Conservation (phyloP, 2,888 invertebrate species). For the Uloborus plumipes region DNA sequence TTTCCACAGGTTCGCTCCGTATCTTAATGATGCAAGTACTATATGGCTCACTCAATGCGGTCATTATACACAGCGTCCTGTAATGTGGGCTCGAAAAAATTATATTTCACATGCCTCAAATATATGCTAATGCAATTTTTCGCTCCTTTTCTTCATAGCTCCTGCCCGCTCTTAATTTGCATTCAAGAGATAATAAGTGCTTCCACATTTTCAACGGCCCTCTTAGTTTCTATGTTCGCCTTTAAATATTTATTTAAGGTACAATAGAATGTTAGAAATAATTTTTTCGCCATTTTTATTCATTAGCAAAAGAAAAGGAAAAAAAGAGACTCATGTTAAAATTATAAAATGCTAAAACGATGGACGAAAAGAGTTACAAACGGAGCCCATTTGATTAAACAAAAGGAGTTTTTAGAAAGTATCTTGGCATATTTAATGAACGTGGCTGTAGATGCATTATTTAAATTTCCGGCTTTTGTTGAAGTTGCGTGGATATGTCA, state of each 20-base stretch:
- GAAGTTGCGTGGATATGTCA: no score
- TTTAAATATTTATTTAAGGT: slow-evolving; percentile 19
- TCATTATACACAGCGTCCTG: slow-evolving; percentile 28
- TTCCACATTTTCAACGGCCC: slow-evolving; percentile 24
- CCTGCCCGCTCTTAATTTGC: slow-evolving; percentile 48
- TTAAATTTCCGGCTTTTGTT: slow-evolving; percentile 35
- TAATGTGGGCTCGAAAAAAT: slow-evolving; percentile 25
- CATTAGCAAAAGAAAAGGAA: neutral
- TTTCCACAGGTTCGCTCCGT: slow-evolving; percentile 21
- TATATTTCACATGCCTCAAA: slow-evolving; percentile 51
- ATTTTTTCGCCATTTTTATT: neutral
- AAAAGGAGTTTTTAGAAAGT: slow-evolving; percentile 8
- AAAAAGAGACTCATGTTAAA: slow-evolving; percentile 2
- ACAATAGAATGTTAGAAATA: slow-evolving; percentile 11
- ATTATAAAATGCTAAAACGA: slow-evolving; percentile 17
- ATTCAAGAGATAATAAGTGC: slow-evolving; percentile 56
- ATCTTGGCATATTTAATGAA: slow-evolving; percentile 39
- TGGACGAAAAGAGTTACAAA: slow-evolving; percentile 3
- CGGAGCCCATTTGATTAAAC: slow-evolving; percentile 24
- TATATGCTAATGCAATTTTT: slow-evolving; percentile 63
- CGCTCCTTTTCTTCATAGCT: slow-evolving; percentile 12
- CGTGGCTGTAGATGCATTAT: slow-evolving; percentile 26
- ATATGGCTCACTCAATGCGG: slow-evolving; percentile 39
- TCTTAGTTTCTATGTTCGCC: slow-evolving; percentile 21
- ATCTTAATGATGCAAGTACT: slow-evolving; percentile 48